A percentile compares a stretch with the other conserved stretches of the same genome.
These are phyloP conservation scores for Tetragonisca angustula DNA, from an alignment of 2,888 invertebrate genomes.

Conservation along the genomic window DNA sequence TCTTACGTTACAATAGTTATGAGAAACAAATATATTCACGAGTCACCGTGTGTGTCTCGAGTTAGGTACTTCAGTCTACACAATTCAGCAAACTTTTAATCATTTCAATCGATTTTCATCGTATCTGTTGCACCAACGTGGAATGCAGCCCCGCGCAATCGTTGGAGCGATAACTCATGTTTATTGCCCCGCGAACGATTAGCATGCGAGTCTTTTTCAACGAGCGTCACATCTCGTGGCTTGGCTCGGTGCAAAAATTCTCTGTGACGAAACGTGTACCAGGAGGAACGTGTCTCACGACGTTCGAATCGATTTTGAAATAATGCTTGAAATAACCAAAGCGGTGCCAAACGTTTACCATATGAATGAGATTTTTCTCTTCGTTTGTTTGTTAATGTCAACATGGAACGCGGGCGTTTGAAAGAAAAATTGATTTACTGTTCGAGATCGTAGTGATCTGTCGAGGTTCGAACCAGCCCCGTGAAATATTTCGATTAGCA, in stretches of 20 bases:
- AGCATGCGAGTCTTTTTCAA: constrained; percentile 50
- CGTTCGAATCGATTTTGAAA: background rate
- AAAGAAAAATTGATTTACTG: background rate
- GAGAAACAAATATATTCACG: background rate
- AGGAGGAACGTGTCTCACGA: background rate
- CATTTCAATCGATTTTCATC: background rate
- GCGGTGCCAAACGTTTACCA: background rate
- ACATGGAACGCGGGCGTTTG: background rate
- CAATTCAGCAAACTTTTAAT: too few species aligned
- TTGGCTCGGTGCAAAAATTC: constrained; percentile 58
- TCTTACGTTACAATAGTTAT: too few species aligned
- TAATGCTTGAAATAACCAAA: too few species aligned
- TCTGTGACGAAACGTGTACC: constrained; percentile 7
- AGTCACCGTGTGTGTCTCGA: background rate
- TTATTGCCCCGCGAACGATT: constrained; percentile 67
- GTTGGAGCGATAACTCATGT: constrained; percentile 63
- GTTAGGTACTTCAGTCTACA: background rate
- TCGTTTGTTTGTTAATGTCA: background rate
- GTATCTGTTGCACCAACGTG: constrained; percentile 5
- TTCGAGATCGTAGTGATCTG: background rate
- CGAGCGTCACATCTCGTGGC: constrained; percentile 60
- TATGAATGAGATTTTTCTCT: background rate
- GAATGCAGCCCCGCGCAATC: constrained; percentile 49
- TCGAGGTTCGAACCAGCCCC: background rate
- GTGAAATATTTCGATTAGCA: background rate